Evolutionary conservation across 2,113 vertebrate species (phyloP).

Genomic region (Erpornis zantholeuca): DNA sequence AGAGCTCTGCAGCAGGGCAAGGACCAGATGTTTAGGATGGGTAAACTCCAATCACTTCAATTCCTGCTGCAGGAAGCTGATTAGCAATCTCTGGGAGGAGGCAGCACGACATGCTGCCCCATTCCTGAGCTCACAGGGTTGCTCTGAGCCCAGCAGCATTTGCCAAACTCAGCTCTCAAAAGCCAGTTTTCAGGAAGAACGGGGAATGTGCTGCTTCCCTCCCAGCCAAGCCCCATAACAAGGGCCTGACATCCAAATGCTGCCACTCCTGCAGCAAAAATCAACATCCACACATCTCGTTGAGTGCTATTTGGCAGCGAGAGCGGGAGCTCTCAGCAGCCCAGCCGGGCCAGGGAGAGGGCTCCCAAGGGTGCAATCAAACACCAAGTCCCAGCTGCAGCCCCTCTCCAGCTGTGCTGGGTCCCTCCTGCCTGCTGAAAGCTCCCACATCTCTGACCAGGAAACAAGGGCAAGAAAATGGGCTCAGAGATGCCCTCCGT

Average conservation of each 20-base stretch:
- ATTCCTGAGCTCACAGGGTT: not conserved
- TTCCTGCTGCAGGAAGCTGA: slow-evolving; percentile 2
- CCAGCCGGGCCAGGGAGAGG: not conserved
- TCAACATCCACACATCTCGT: not conserved
- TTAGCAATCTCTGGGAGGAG: not conserved
- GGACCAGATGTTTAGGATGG: not conserved
- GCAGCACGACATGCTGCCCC: not conserved
- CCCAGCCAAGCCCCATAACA: not conserved
- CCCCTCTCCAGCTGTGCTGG: not conserved
- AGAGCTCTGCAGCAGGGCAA: not conserved
- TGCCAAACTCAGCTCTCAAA: not conserved
- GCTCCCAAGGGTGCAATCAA: not conserved
- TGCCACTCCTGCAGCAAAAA: not conserved
- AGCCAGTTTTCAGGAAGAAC: not conserved
- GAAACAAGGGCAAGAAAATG: not conserved
- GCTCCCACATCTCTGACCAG: not conserved
- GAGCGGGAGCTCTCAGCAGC: not conserved
- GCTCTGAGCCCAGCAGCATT: not conserved
- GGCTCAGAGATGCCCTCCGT: not conserved
- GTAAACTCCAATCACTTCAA: not conserved
- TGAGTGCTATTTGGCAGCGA: not conserved
- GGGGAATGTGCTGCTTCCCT: not conserved
- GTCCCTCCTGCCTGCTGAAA: not conserved
- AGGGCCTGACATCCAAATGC: not conserved
- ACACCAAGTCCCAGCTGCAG: not conserved